Evolutionary conservation across 2,797 vertebrate species (phyloP), one percentile per base, ranked within the genome.

Genomic region (Diceros bicornis): DNA sequence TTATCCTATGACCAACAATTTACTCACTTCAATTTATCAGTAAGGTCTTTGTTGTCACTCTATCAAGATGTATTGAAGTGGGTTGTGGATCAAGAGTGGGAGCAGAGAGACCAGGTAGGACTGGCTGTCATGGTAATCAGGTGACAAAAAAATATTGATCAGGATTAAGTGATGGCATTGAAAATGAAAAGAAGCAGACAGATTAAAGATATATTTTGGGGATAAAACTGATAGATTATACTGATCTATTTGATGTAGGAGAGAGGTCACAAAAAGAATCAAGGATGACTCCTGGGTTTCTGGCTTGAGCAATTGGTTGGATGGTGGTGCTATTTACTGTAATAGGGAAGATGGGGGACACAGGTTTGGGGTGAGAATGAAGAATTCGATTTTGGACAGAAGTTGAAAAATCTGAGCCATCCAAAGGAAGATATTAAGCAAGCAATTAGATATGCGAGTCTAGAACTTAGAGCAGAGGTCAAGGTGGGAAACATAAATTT

Each of bases 391-490:
- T 89, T 94, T 78, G 64, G 47, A 75, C 62, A 84, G 78, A 85
- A 9, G 84, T 32, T 95, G 61, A 77, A 47, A 77, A 57, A 68
- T 89, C 34, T 68, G 52, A 87, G 44, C 74, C 79, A 94, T 61
- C 55, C 52, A 86, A 89, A 81, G 66, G n/a, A 95, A 89, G 34
- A 57, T 74, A 94, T 55, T 44, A 94, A 86, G 64, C 29, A 91
- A 92, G 50, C 68, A 97, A 93, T 50, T 64, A 59, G 8, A 66
- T 29, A 77, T 34, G 3, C 29, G 34, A 82, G 17, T 85, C 29
- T 44, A 93, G 47, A 94, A 94, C 25, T 72, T 55, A 82, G 4
- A 89, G 21, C 77, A 77, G 68, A 86, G 8, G 8, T 92, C 32
- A 69, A 93, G 27, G 59, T 16, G 3, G 72, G 21, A 75, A 79